These are phyloP conservation scores for Pristis pectinata DNA, from an alignment of 2,797 vertebrate genomes.

Conservation along the genomic window DNA sequence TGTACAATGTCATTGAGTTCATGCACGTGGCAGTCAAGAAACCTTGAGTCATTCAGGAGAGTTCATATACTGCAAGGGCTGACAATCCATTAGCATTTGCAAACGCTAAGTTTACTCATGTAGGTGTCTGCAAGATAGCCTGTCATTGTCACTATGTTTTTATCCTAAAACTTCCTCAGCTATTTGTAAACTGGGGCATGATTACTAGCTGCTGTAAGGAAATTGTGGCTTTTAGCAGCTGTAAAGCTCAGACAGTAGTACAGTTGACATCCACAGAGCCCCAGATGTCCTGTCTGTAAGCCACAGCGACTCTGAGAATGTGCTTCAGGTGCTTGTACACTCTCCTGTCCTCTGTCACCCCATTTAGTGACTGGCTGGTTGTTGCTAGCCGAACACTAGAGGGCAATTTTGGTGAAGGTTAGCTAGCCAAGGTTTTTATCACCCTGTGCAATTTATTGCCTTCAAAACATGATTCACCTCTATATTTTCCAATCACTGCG, in stretches of 20 bases:
- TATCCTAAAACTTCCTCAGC: too few species aligned
- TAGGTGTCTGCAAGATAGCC: too few species aligned
- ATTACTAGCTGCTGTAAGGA: not conserved
- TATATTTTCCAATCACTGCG: not conserved
- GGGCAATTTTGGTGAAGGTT: not conserved
- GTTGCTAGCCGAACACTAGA: not conserved
- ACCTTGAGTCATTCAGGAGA: too few species aligned
- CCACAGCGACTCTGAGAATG: not conserved
- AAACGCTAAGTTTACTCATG: too few species aligned
- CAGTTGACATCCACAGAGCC: not conserved
- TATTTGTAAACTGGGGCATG: too few species aligned
- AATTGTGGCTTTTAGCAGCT: not conserved
- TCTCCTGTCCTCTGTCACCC: not conserved
- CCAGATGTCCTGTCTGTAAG: too few species aligned
- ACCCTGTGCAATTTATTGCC: not conserved
- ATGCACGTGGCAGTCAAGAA: too few species aligned
- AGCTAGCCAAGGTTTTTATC: not conserved
- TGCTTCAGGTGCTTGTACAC: not conserved
- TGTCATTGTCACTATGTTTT: too few species aligned
- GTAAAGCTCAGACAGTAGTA: not conserved
- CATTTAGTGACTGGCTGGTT: too few species aligned
- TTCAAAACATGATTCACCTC: not conserved
- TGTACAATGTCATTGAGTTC: too few species aligned
- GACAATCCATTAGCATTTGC: too few species aligned
- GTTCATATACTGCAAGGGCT: too few species aligned